phyloP scores from a whole-genome alignment of 2,888 invertebrate genomes.

The Cryptocheilus praepositus region DNA sequence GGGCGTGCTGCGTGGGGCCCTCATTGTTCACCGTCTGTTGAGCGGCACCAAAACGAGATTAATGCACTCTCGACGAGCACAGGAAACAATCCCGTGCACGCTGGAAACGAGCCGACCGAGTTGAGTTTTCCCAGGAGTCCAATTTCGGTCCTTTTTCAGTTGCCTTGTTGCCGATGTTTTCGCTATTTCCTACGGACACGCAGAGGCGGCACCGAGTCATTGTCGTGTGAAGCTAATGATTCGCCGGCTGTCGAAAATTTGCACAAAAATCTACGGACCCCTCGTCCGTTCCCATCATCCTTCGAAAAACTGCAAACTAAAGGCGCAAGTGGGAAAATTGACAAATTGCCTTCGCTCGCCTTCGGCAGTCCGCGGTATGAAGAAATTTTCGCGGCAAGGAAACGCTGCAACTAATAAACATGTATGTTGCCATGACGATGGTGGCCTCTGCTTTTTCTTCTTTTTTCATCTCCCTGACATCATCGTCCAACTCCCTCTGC shows the following conservation, averaged over 20 bases:
- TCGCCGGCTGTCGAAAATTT: slow-evolving; percentile 3
- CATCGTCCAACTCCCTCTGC: slow-evolving; percentile 6
- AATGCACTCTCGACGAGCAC: slow-evolving; percentile 49
- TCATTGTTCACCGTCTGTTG: background rate
- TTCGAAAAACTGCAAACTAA: background rate
- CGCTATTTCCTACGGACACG: background rate
- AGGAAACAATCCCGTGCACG: slow-evolving; percentile 47
- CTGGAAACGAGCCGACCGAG: slow-evolving; percentile 18
- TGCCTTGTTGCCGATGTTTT: background rate
- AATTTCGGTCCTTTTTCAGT: slow-evolving; percentile 36
- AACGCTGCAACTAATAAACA: slow-evolving; percentile 55
- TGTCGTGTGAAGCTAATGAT: slow-evolving; percentile 1
- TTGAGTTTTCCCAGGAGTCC: slow-evolving; percentile 53
- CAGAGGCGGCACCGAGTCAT: slow-evolving; percentile 3
- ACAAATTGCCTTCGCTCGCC: slow-evolving; percentile 3
- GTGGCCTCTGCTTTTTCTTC: slow-evolving; percentile 36
- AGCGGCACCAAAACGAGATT: slow-evolving; percentile 47
- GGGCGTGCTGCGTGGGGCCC: too few relatives aligned
- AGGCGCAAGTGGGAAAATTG: background rate
- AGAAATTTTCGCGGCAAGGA: slow-evolving; percentile 38
- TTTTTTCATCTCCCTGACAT: background rate
- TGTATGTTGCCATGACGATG: slow-evolving; percentile 56
- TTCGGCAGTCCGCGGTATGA: slow-evolving; percentile 9
- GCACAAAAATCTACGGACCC: background rate
- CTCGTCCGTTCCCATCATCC: too few relatives aligned